These are phyloP conservation scores for Lapara coniferarum DNA, from an alignment of 2,888 invertebrate species.

Conservation along the genomic window DNA sequence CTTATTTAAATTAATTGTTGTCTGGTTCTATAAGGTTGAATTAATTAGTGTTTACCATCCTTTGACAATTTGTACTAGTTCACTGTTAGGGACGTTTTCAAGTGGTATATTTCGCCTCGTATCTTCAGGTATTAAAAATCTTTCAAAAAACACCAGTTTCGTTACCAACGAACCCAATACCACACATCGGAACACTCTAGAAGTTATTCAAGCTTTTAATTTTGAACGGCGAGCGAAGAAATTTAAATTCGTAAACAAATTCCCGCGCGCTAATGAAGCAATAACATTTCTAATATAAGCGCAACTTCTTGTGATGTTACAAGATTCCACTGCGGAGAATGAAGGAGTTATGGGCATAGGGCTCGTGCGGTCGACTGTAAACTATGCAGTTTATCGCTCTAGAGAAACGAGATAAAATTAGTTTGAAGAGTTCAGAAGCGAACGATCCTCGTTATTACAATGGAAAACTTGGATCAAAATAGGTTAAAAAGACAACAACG, in stretches of 20 bases:
- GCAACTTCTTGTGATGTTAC: conserved; percentile 14
- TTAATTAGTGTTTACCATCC: not conserved
- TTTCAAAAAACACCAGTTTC: not conserved
- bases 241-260: conserved; percentile 19
- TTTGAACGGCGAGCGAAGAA: conserved; percentile 11
- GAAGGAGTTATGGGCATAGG: conserved; percentile 16
- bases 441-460: not conserved
- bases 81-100: too few relatives aligned
- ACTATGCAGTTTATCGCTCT: conserved; percentile 19
- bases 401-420: conserved; percentile 25
- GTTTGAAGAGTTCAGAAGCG: conserved; percentile 2
- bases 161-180: not conserved
- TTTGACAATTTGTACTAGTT: not conserved
- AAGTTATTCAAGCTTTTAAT: conserved; percentile 20
- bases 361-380: conserved; percentile 5
- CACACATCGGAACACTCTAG: conserved; percentile 3
- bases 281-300: conserved; percentile 15
- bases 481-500: not conserved
- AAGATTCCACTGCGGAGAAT: conserved; percentile 13
- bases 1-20: not conserved
- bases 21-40: not conserved
- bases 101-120: too few relatives aligned
- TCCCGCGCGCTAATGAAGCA: conserved; percentile 20
- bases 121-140: not conserved
- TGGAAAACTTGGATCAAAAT: not conserved